phyloP scores from a whole-genome alignment of 2,113 vertebrate genomes.

The Macquaria australasica region DNA sequence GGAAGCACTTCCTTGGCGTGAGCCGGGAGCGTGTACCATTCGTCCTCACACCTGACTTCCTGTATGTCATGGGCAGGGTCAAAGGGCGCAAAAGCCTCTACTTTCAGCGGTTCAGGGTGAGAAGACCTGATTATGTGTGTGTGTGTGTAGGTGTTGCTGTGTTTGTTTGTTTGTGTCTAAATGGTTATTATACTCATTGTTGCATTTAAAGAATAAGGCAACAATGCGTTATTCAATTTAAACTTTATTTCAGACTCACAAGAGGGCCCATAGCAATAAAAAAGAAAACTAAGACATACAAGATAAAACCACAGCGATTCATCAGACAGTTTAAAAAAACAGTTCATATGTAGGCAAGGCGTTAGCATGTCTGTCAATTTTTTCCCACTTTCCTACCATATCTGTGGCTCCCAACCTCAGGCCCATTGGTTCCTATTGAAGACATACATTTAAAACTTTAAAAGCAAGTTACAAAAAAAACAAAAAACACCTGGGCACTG shows the following conservation, averaged over 20 bases:
- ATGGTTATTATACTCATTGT: neutral
- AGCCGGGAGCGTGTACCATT: constrained; percentile 85
- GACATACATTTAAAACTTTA: neutral
- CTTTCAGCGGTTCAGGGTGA: constrained; percentile 84
- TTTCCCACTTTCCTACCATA: neutral
- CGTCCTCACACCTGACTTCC: constrained; percentile 88
- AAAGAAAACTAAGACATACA: too few relatives aligned
- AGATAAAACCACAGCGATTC: too few relatives aligned
- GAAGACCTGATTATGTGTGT: neutral
- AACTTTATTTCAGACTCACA: too few relatives aligned
- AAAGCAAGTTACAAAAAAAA: too few relatives aligned
- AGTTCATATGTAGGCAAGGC: too few relatives aligned
- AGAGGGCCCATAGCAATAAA: too few relatives aligned
- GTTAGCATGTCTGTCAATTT: neutral
- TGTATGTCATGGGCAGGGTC: constrained; percentile 85
- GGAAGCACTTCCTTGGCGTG: constrained; percentile 82
- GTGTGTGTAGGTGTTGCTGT: constrained; percentile 6
- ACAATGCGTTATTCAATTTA: too few relatives aligned
- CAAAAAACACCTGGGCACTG: too few relatives aligned
- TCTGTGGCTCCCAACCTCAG: neutral
- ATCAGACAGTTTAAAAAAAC: too few relatives aligned
- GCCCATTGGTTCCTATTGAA: too few relatives aligned
- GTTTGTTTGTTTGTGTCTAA: constrained; percentile 20
- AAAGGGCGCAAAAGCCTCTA: constrained; percentile 81
- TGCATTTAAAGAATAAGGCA: neutral